A percentile compares a stretch with the other conserved stretches of the same genome.
Conservation (phyloP, 2,797 vertebrate species). For the Epinephelus coioides region DNA sequence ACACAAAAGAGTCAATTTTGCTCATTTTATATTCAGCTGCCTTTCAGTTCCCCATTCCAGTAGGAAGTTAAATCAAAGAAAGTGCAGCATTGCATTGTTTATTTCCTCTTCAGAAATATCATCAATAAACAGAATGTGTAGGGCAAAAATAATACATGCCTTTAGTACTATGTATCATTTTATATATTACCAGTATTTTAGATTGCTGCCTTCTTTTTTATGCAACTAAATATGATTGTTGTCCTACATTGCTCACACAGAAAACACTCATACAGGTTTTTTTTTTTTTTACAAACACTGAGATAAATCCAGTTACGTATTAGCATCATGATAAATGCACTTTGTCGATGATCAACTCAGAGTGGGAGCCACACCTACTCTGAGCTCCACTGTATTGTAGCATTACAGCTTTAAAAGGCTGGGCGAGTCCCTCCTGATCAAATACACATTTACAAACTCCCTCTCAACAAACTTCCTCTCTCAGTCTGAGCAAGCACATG, state of each 20-base stretch:
- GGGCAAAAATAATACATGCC: not conserved
- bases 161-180: not conserved
- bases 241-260: too few relatives aligned
- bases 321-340: not conserved
- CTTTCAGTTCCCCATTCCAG: not conserved
- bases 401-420: slow-evolving; percentile 71
- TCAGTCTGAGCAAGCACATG: slow-evolving; percentile 45
- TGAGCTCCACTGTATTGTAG: not conserved
- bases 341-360: slow-evolving; percentile 57
- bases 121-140: not conserved
- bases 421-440: slow-evolving; percentile 35
- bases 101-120: not conserved
- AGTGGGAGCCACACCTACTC: slow-evolving; percentile 54
- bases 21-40: too few relatives aligned
- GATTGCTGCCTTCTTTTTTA: not conserved
- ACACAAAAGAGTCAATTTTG: not conserved
- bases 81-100: not conserved
- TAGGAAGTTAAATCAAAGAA: not conserved
- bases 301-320: not conserved
- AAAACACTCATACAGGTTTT: not conserved
- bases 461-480: slow-evolving; percentile 16
- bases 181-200: not conserved
- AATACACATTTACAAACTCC: slow-evolving; percentile 36
- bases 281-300: not conserved
- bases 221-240: too few relatives aligned